A percentile compares a stretch with the other conserved stretches of the same genome.
Evolutionary conservation across 2,113 vertebrate genomes (phyloP).

Genomic region (Percopsis transmontana): DNA sequence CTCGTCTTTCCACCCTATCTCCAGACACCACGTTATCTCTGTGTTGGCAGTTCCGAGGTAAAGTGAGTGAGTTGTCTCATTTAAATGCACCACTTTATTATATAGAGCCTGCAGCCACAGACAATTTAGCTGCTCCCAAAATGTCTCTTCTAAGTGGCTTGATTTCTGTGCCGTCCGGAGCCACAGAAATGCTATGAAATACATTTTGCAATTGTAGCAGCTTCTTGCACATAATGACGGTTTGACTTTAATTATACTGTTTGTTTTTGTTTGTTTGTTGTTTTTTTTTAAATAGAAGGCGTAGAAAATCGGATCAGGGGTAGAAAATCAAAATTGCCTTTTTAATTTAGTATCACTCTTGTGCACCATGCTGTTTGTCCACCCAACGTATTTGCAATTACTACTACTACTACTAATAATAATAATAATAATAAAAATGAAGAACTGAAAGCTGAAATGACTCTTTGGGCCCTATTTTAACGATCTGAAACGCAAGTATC

Average conservation of each 20-base stretch:
- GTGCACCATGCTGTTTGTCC: no score
- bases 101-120: constrained; percentile 36
- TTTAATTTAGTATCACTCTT: no score
- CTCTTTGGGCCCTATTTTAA: no score
- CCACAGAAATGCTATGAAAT: constrained; percentile 30
- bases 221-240: constrained; percentile 13
- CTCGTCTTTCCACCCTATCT: constrained; percentile 14
- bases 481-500: no score
- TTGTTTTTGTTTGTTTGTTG: not conserved
- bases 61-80: constrained; percentile 49
- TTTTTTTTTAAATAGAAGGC: constrained; percentile 1
- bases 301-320: not conserved
- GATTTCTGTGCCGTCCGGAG: constrained; percentile 30
- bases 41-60: constrained; percentile 44
- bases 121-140: constrained; percentile 50
- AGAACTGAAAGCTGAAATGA: no score
- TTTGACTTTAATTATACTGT: not conserved
- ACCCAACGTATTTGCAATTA: no score
- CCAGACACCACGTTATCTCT: constrained; percentile 22
- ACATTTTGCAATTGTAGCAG: constrained; percentile 19
- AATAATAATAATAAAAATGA: no score
- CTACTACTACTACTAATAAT: no score
- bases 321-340: not conserved
- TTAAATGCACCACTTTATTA: constrained; percentile 59
- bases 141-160: constrained; percentile 38